phyloP scores from a whole-genome alignment of 2,888 invertebrate species.

The Philaethria dido region DNA sequence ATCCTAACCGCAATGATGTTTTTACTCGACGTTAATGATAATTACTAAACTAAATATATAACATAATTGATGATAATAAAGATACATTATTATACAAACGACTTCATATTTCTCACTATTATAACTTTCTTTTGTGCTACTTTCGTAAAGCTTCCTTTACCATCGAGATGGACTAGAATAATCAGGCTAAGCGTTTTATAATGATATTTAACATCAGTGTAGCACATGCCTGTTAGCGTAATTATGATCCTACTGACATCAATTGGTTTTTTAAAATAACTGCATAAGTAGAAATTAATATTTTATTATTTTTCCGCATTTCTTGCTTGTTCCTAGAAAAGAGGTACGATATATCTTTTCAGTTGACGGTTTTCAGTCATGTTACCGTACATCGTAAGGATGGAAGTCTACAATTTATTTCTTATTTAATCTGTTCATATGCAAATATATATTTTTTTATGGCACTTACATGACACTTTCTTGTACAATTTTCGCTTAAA shows the following conservation, averaged over 20 bases:
- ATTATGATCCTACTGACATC: conserved; percentile 20
- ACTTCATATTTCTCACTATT: conserved; percentile 5
- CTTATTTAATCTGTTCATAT: too few relatives aligned
- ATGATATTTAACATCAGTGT: conserved; percentile 14
- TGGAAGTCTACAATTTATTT: too few relatives aligned
- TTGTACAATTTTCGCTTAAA: too few relatives aligned
- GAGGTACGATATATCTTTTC: too few relatives aligned
- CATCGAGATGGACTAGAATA: conserved; percentile 22
- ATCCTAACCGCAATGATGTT: too few relatives aligned
- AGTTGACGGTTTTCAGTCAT: too few relatives aligned
- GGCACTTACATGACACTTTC: too few relatives aligned
- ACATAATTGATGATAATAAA: conserved; percentile 7
- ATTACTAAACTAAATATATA: not conserved
- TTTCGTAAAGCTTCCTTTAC: conserved; percentile 8
- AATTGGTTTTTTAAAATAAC: conserved; percentile 6
- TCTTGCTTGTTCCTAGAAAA: too few relatives aligned
- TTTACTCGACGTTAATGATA: not conserved
- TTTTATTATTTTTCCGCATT: not conserved
- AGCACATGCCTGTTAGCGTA: conserved; percentile 2
- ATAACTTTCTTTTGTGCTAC: conserved; percentile 18
- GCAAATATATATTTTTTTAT: too few relatives aligned
- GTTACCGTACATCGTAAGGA: too few relatives aligned
- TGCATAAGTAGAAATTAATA: not conserved
- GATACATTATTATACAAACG: not conserved
- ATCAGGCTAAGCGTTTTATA: conserved; percentile 36